These are phyloP conservation scores for Tyto alba DNA, from an alignment of 2,113 vertebrate genomes.

Conservation along the genomic window DNA sequence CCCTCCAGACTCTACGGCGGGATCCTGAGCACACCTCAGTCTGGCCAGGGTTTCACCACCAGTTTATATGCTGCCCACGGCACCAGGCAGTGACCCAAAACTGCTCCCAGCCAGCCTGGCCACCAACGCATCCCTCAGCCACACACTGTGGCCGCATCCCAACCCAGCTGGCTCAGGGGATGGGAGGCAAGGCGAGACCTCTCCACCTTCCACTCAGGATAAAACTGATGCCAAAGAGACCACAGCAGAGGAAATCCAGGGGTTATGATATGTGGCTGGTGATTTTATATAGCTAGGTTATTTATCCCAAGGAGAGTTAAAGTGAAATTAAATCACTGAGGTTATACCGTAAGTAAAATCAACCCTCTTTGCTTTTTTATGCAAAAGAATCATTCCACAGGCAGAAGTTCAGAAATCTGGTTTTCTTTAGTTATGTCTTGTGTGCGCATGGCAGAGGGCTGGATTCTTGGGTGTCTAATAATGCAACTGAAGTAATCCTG, in stretches of 20 bases:
- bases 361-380: neutral
- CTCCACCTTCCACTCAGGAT: neutral
- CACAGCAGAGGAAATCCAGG: neutral
- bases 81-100: neutral
- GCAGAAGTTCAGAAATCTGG: neutral
- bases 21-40: neutral
- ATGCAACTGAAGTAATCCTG: neutral
- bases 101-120: neutral
- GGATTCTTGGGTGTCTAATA: neutral
- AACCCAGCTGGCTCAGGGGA: fast-evolving
- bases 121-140: fast-evolving
- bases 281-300: neutral
- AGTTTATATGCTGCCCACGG: neutral
- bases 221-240: neutral
- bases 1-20: fast-evolving
- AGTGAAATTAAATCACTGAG: neutral
- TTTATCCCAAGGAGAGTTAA: neutral
- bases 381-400: neutral
- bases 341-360: neutral
- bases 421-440: neutral
- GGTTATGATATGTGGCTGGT: fast-evolving
- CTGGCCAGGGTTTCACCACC: neutral
- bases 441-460: neutral
- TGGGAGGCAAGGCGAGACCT: fast-evolving
- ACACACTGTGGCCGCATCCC: fast-evolving